A percentile compares a stretch with the other conserved stretches of the same genome.
These are phyloP conservation scores for Zoanthus gigantus DNA, from an alignment of 92 coral and sea anemone species.

Conservation along the genomic window DNA sequence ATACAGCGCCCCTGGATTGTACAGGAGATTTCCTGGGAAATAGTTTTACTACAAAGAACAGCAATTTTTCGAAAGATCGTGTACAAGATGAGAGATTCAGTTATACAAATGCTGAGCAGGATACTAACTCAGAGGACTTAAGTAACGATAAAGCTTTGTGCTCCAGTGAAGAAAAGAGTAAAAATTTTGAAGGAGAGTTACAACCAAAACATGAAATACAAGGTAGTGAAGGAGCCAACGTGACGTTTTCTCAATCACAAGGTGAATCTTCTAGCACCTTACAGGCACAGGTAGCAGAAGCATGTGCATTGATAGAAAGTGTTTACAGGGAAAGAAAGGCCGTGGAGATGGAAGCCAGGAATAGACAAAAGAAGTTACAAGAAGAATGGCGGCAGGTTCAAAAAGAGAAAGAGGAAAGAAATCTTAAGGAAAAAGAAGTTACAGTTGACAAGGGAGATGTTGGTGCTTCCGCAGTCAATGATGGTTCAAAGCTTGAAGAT, in stretches of 20 bases:
- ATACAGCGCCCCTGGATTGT: neutral
- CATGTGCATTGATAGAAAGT: neutral
- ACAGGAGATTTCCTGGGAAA: neutral
- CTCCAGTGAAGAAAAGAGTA: slow-evolving; percentile 13
- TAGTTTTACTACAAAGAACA: neutral
- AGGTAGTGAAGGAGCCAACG: neutral
- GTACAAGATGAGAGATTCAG: neutral
- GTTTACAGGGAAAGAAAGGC: slow-evolving; percentile 5
- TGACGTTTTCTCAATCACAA: neutral
- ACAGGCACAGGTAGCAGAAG: neutral
- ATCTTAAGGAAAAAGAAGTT: neutral
- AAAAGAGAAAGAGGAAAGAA: neutral
- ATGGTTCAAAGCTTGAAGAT: neutral
- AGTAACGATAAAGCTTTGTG: neutral
- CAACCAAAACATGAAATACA: neutral
- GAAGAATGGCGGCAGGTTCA: neutral
- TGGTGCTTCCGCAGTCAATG: neutral
- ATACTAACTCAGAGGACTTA: neutral
- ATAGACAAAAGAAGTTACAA: neutral
- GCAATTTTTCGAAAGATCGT: neutral
- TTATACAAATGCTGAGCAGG: neutral
- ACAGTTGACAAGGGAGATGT: neutral
- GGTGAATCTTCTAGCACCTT: neutral
- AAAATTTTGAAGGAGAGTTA: neutral
- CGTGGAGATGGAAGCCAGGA: neutral